Percentiles rank a stretch among this genome's conserved stretches.
Evolutionary conservation across 2,797 vertebrate genomes (phyloP).

Genomic region (Nyctalus aviator): DNA sequence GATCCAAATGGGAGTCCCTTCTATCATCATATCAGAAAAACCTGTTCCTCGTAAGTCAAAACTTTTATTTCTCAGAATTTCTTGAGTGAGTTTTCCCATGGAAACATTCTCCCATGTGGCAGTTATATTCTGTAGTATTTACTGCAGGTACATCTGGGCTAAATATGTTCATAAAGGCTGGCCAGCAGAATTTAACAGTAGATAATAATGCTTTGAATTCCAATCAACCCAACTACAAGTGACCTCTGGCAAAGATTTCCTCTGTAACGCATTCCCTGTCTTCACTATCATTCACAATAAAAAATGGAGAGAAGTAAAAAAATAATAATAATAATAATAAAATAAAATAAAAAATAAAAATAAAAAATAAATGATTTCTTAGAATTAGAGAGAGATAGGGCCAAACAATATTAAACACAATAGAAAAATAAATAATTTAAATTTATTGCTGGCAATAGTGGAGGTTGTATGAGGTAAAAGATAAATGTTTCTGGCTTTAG

Average conservation of each 20-base stretch:
- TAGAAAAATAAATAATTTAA: conserved; percentile 48
- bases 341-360: conserved; percentile 13
- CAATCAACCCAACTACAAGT: conserved; percentile 63
- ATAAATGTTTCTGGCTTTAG: conserved; percentile 7
- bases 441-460: neutral
- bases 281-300: conserved; percentile 47
- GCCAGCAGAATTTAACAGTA: conserved; percentile 38
- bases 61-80: conserved; percentile 64
- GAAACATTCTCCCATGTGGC: conserved; percentile 47
- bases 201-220: conserved; percentile 63
- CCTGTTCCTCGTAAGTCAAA: neutral
- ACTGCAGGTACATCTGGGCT: conserved; percentile 48
- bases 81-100: conserved; percentile 29
- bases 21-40: neutral
- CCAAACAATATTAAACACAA: conserved; percentile 22
- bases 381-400: neutral
- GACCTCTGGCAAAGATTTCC: conserved; percentile 54
- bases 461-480: neutral
- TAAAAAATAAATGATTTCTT: conserved; percentile 22
- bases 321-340: too few relatives aligned
- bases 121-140: conserved; percentile 4
- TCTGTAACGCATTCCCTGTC: conserved; percentile 53
- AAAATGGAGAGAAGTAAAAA: conserved; percentile 19
- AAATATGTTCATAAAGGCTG: conserved; percentile 26
- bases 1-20: neutral